Percentiles rank a stretch among this genome's conserved stretches.
Evolutionary conservation across 1,140 invertebrate genomes (phyloP).

Genomic region (Caenorhabditis elegans): DNA sequence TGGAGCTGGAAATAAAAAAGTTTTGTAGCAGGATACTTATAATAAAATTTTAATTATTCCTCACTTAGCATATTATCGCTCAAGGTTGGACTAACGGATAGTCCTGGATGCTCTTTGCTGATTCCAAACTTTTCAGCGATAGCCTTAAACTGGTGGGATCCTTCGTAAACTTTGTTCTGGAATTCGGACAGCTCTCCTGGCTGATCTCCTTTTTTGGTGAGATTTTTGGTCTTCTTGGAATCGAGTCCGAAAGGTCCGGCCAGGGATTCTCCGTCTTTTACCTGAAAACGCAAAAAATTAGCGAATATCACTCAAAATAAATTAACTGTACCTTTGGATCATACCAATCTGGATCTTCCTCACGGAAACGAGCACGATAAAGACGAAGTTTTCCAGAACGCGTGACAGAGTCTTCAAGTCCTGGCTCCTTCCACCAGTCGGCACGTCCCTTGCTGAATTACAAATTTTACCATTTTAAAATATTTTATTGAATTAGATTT

Average conservation of each 20-base stretch:
- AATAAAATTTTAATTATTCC: background rate
- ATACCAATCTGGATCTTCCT: slow-evolving; percentile 56
- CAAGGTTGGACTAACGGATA: slow-evolving; percentile 52
- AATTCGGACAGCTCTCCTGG: slow-evolving; percentile 53
- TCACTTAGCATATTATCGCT: slow-evolving; percentile 37
- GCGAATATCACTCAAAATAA: background rate
- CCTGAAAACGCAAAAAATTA: slow-evolving; percentile 31
- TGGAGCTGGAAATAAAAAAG: slow-evolving; percentile 1
- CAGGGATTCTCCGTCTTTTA: slow-evolving; percentile 51
- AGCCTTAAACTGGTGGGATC: slow-evolving; percentile 58
- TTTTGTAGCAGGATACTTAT: background rate
- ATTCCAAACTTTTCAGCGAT: slow-evolving; percentile 59
- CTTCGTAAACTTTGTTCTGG: slow-evolving; percentile 58
- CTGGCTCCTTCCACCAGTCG: slow-evolving; percentile 60
- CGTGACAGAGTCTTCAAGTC: slow-evolving; percentile 43
- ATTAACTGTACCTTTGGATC: slow-evolving; percentile 49
- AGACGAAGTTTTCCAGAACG: slow-evolving; percentile 40
- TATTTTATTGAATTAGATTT: background rate
- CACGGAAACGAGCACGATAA: slow-evolving; percentile 19
- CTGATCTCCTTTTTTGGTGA: slow-evolving; percentile 51
- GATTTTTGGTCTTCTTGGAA: slow-evolving; percentile 46
- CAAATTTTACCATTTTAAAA: background rate
- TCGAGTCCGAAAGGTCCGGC: slow-evolving; percentile 52
- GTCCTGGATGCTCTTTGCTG: slow-evolving; percentile 61
- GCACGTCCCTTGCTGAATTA: slow-evolving; percentile 56